phyloP scores from a whole-genome alignment of 2,797 vertebrate genomes.

The Helicolenus hilgendorfi region DNA sequence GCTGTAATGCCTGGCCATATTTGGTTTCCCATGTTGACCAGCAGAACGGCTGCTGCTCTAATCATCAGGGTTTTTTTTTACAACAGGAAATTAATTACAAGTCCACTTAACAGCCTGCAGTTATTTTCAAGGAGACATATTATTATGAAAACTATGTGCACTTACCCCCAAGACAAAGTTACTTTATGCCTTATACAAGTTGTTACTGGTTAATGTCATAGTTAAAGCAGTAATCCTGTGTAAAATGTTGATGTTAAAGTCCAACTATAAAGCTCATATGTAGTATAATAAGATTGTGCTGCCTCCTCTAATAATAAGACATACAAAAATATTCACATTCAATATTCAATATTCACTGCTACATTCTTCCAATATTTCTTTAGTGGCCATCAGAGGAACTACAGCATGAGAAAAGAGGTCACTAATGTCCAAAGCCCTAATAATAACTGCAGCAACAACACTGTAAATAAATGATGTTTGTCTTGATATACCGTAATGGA shows the following conservation, averaged over 20 bases:
- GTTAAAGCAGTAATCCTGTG: neutral
- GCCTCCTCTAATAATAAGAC: neutral
- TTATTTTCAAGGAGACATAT: neutral
- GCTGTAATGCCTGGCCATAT: neutral
- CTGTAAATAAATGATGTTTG: neutral
- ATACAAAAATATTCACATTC: neutral
- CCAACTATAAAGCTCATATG: neutral
- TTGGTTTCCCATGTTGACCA: neutral
- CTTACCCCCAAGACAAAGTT: neutral
- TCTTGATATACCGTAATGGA: neutral
- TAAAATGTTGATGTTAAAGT: neutral
- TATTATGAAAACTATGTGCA: neutral
- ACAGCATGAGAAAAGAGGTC: neutral
- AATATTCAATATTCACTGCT: no score
- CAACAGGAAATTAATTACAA: neutral
- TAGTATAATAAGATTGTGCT: neutral
- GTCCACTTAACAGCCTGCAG: neutral
- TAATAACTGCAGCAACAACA: neutral
- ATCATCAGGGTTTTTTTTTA: neutral
- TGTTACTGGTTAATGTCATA: neutral
- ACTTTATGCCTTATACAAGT: neutral
- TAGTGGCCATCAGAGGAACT: conserved; percentile 26
- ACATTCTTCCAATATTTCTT: neutral
- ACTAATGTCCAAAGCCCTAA: neutral
- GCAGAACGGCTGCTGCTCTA: neutral